phyloP scores from a whole-genome alignment of 2,113 vertebrate species.

The Cinclus cinclus region DNA sequence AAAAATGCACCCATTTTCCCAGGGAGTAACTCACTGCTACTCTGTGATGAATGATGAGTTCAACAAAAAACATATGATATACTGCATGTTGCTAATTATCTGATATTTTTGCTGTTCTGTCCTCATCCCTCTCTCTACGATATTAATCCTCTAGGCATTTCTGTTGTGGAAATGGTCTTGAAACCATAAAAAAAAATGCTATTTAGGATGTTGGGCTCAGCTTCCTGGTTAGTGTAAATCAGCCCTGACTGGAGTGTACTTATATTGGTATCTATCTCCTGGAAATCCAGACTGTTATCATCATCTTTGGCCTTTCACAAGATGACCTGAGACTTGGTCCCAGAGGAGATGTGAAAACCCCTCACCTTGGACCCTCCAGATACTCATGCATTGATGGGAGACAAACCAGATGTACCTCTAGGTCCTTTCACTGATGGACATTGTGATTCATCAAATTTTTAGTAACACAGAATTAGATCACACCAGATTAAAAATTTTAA shows the following conservation, averaged over 20 bases:
- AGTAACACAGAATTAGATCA: conserved; percentile 6
- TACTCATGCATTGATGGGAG: not conserved
- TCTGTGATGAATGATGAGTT: not conserved
- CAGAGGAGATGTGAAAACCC: not conserved
- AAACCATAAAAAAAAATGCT: not conserved
- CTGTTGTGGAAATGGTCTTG: conserved; percentile 6
- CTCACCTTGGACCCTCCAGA: not conserved
- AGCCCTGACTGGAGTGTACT: not conserved
- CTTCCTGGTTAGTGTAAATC: not conserved
- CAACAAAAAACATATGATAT: not conserved
- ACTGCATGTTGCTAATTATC: conserved; percentile 9
- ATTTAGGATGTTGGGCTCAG: not conserved
- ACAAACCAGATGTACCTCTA: not conserved
- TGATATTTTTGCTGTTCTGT: not conserved
- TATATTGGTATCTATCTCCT: not conserved
- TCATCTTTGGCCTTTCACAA: not conserved
- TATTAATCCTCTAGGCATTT: conserved; percentile 11
- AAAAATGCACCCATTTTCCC: not conserved
- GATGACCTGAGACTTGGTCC: not conserved
- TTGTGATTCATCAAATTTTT: not conserved
- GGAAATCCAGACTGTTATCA: not conserved
- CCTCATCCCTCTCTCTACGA: not conserved
- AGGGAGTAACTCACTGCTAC: not conserved
- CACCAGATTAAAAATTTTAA: not conserved
- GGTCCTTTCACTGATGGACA: not conserved